Conservation (phyloP, 2,888 invertebrate species). For the Cryptosula pallasiana region DNA sequence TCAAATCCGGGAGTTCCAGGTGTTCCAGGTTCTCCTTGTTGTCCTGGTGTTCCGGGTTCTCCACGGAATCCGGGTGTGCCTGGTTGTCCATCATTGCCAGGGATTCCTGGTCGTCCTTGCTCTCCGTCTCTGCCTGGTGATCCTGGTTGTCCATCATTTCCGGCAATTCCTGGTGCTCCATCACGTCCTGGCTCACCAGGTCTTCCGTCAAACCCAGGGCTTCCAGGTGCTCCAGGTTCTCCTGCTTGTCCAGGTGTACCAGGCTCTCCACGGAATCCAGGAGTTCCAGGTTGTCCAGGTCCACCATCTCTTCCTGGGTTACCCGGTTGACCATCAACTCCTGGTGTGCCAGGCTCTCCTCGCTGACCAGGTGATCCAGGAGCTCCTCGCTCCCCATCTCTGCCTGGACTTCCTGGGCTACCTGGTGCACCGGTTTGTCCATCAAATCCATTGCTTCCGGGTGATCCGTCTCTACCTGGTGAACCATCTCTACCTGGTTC, state of each 20-base stretch:
- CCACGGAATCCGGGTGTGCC: background rate
- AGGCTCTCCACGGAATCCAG: constrained; percentile 20
- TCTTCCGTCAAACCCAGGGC: constrained; percentile 11
- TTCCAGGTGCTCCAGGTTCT: constrained; percentile 24
- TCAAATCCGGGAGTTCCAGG: constrained; percentile 26
- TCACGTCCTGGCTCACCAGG: background rate
- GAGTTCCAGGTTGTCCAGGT: constrained; percentile 4
- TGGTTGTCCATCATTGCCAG: background rate
- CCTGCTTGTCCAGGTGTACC: constrained; percentile 23
- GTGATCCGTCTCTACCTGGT: background rate
- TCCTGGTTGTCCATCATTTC: constrained; percentile 22
- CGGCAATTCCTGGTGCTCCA: background rate
- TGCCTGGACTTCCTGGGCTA: background rate
- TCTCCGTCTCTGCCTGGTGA: constrained; percentile 20
- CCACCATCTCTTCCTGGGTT: constrained; percentile 23
- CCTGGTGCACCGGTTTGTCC: background rate
- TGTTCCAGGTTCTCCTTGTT: constrained; percentile 25
- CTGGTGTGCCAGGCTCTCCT: constrained; percentile 16
- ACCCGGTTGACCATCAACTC: constrained; percentile 26
- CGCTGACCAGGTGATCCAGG: constrained; percentile 23
- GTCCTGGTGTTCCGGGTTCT: constrained; percentile 24
- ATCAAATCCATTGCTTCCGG: background rate
- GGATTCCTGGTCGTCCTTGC: constrained; percentile 1
- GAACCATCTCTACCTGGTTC: background rate
- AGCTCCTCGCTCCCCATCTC: constrained; percentile 24